Conservation (phyloP, 2,888 invertebrate species). For the Conomelus anceps region DNA sequence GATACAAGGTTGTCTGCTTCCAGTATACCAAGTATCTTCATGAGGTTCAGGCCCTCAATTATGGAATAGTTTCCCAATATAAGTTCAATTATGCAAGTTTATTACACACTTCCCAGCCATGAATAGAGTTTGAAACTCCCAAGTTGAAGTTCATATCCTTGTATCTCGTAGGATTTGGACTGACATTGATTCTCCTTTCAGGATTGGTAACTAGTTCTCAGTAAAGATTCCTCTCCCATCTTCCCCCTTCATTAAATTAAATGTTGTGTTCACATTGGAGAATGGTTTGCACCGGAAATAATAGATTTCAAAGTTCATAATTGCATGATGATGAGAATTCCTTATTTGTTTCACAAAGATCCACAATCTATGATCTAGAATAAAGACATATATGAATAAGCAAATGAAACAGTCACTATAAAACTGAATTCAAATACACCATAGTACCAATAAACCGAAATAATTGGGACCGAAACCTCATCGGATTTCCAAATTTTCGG, state of each 20-base stretch:
- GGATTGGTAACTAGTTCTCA: background rate
- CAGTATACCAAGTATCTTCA: background rate
- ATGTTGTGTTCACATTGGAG: no score
- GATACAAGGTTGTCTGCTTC: background rate
- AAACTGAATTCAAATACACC: no score
- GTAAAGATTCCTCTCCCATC: background rate
- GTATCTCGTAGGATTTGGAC: background rate
- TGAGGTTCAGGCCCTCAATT: background rate
- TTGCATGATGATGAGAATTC: no score
- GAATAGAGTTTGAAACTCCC: background rate
- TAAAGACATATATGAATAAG: no score
- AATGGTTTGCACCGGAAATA: no score
- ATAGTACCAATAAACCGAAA: no score
- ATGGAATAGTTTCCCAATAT: background rate
- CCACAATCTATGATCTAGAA: no score
- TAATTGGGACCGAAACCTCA: no score
- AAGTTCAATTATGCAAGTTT: background rate
- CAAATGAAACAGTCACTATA: no score
- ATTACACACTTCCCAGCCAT: background rate
- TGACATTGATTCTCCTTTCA: background rate
- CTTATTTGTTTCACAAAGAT: no score
- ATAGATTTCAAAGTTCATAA: no score
- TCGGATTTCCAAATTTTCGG: no score
- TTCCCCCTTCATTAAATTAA: background rate
- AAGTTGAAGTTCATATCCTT: background rate